Evolutionary conservation across 2,113 vertebrate genomes (phyloP).

Genomic region (Oxygymnocypris stewartii): DNA sequence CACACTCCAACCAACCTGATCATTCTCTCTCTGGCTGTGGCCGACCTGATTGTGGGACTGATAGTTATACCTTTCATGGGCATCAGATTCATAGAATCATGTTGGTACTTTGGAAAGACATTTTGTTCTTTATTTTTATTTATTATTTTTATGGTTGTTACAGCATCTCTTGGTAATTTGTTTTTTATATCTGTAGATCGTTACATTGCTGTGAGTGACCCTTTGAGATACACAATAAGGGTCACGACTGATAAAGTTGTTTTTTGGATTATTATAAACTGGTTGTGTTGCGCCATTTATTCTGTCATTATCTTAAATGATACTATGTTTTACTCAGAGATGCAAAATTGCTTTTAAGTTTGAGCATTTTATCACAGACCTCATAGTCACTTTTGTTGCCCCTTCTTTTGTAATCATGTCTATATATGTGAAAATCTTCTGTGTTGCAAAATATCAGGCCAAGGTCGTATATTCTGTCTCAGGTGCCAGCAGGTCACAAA

Average conservation of each 20-base stretch:
- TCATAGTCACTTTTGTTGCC: constrained; percentile 5
- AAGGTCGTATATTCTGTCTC: background rate
- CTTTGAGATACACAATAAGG: constrained; percentile 60
- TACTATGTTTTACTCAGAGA: background rate
- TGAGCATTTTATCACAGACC: constrained; percentile 9
- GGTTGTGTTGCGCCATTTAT: constrained; percentile 36
- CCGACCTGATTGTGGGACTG: constrained; percentile 67
- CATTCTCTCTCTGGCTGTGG: constrained; percentile 69
- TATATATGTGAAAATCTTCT: constrained; percentile 41
- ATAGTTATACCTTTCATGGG: constrained; percentile 79
- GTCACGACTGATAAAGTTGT: constrained; percentile 54
- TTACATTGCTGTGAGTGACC: constrained; percentile 64
- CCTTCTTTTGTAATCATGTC: constrained; percentile 39
- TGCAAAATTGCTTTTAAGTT: background rate
- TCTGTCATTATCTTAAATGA: background rate
- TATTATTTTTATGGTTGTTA: constrained; percentile 56
- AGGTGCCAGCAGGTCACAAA: constrained; percentile 8
- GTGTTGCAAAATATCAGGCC: constrained; percentile 30
- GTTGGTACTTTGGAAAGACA: constrained; percentile 66
- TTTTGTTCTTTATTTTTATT: constrained; percentile 60
- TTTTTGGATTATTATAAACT: constrained; percentile 59
- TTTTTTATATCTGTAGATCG: constrained; percentile 67
- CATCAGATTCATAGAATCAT: constrained; percentile 54
- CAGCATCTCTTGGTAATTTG: constrained; percentile 59
- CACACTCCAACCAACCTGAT: constrained; percentile 72